phyloP scores from a whole-genome alignment of 2,888 invertebrate species.

The Polymixis flavicincta region DNA sequence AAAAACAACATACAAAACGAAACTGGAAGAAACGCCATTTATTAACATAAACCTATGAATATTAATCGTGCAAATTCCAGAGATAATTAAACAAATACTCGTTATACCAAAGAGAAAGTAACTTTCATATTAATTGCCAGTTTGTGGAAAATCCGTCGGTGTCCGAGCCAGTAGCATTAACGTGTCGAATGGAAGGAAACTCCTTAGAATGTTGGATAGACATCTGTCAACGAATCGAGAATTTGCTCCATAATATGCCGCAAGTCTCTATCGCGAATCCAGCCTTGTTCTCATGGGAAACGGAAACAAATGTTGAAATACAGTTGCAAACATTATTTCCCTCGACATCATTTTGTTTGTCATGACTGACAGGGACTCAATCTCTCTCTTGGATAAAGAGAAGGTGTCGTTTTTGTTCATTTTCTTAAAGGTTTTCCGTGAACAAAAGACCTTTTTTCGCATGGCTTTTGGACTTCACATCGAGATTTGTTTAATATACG shows the following conservation, averaged over 20 bases:
- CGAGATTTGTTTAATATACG: too few species aligned
- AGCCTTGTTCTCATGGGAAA: background rate
- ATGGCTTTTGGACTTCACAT: too few species aligned
- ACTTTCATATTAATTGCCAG: constrained; percentile 6
- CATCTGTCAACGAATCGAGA: constrained; percentile 1
- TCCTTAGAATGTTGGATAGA: background rate
- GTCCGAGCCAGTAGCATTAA: background rate
- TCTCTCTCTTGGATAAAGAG: background rate
- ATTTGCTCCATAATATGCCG: constrained; percentile 12
- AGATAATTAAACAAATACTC: constrained; percentile 12
- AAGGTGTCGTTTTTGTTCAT: background rate
- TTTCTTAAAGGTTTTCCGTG: background rate
- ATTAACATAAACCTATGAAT: constrained; percentile 16
- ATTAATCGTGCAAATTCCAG: constrained; percentile 1
- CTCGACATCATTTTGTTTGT: background rate
- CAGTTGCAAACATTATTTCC: constrained; percentile 4
- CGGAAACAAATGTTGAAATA: constrained; percentile 9
- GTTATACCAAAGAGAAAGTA: constrained; percentile 9
- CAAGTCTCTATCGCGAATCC: background rate
- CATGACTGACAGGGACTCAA: background rate
- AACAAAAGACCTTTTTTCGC: too few species aligned
- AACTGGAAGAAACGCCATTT: background rate
- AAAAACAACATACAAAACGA: background rate
- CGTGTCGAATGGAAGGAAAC: background rate
- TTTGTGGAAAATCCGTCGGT: constrained; percentile 1